Percentiles rank a stretch among this genome's conserved stretches.
phyloP scores from a whole-genome alignment of 2,113 vertebrate genomes.

The Poicephalus gulielmi region DNA sequence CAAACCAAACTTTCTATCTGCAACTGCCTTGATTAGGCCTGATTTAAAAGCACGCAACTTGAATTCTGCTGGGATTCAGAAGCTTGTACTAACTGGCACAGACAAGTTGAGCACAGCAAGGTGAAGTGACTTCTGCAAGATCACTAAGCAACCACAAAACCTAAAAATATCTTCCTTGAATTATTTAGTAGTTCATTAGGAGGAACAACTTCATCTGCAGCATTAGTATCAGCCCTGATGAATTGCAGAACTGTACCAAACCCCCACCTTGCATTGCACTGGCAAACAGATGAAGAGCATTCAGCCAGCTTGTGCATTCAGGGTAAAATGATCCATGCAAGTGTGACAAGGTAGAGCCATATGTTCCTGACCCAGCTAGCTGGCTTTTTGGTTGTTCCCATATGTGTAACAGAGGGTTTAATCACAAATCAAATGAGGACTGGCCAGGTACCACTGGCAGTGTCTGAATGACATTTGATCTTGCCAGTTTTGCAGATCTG shows the following conservation, averaged over 20 bases:
- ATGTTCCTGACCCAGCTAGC: neutral
- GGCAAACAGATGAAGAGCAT: neutral
- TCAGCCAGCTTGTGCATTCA: neutral
- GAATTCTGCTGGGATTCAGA: neutral
- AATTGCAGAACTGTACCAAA: neutral
- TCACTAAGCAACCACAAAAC: neutral
- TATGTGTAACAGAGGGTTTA: neutral
- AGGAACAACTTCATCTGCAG: neutral
- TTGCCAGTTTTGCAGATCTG: neutral
- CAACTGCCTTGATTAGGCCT: neutral
- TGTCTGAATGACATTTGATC: neutral
- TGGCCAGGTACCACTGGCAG: neutral
- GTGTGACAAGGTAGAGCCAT: neutral
- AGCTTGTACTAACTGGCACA: neutral
- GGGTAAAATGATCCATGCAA: neutral
- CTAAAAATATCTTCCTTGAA: conserved; percentile 20
- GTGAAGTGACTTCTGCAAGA: neutral
- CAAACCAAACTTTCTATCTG: neutral
- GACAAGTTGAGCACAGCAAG: neutral
- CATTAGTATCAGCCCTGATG: neutral
- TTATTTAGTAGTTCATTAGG: neutral
- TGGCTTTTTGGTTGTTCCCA: neutral
- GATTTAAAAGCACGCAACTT: neutral
- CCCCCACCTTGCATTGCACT: accelerated
- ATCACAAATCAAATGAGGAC: neutral